These are phyloP conservation scores for Mantis religiosa DNA, from an alignment of 2,888 invertebrate genomes.

Conservation along the genomic window DNA sequence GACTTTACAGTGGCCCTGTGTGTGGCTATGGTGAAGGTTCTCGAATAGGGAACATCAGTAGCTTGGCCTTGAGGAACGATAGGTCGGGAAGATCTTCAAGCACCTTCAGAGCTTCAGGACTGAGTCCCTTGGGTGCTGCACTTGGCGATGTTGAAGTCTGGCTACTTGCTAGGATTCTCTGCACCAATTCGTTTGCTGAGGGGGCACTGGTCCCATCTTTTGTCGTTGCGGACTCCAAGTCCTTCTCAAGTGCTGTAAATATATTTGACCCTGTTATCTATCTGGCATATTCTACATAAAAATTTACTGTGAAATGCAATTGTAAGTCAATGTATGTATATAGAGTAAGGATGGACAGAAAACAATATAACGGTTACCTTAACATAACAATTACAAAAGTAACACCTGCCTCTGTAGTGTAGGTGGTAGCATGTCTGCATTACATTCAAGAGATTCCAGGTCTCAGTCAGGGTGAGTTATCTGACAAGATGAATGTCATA, in stretches of 20 bases:
- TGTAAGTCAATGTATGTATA: too few species aligned
- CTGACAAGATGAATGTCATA: too few species aligned
- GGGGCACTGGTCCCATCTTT: not conserved
- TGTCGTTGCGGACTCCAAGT: not conserved
- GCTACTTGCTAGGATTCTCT: slow-evolving; percentile 6
- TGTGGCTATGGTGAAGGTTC: not conserved
- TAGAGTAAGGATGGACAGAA: too few species aligned
- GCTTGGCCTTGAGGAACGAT: slow-evolving; percentile 26
- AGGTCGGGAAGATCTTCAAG: slow-evolving; percentile 28
- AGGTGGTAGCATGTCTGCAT: too few species aligned
- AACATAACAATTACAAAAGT: too few species aligned
- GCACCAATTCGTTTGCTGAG: slow-evolving; percentile 2
- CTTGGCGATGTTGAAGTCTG: not conserved
- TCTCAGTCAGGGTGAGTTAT: too few species aligned
- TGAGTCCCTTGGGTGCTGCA: slow-evolving; percentile 11
- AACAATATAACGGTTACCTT: too few species aligned
- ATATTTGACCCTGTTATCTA: too few species aligned
- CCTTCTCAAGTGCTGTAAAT: not conserved
- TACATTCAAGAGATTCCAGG: too few species aligned
- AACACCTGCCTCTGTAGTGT: too few species aligned
- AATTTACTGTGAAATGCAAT: too few species aligned
- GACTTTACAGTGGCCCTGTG: not conserved
- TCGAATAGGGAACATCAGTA: slow-evolving; percentile 26
- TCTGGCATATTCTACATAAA: not conserved
- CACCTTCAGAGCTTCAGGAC: slow-evolving; percentile 25